Percentiles rank a stretch among this genome's conserved stretches.
phyloP scores from a whole-genome alignment of 2,888 invertebrate species.

The Tetramorium bicarinatum region DNA sequence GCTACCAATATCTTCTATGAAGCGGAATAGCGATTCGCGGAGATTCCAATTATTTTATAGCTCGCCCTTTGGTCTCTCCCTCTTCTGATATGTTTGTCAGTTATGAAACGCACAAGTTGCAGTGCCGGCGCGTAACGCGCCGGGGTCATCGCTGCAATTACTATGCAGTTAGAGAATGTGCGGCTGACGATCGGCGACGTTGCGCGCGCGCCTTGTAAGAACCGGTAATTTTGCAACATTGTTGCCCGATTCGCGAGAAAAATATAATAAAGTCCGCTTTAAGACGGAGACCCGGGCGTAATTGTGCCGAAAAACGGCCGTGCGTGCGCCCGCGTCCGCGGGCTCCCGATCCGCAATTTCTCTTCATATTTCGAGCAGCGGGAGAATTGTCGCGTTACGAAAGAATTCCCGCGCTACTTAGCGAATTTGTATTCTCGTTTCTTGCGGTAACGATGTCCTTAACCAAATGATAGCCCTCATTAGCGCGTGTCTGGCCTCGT shows the following conservation, averaged over 20 bases:
- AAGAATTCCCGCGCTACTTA: slow-evolving; percentile 47
- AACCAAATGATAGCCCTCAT: slow-evolving; percentile 47
- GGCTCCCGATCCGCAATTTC: slow-evolving; percentile 33
- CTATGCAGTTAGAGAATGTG: slow-evolving; percentile 70
- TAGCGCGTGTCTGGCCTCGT: slow-evolving; percentile 41
- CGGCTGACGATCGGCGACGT: slow-evolving; percentile 56
- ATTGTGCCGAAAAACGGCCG: slow-evolving; percentile 49
- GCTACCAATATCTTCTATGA: not conserved
- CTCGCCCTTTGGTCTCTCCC: slow-evolving; percentile 11
- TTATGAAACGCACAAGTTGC: slow-evolving; percentile 62
- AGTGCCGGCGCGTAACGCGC: slow-evolving; percentile 57
- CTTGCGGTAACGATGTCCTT: slow-evolving; percentile 50
- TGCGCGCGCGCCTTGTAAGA: slow-evolving; percentile 53
- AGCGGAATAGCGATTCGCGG: not conserved
- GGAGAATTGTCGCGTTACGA: slow-evolving; percentile 50
- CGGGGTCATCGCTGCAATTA: slow-evolving; percentile 66
- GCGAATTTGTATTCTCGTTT: slow-evolving; percentile 33
- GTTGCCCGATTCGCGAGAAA: slow-evolving; percentile 32
- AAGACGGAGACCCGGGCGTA: slow-evolving; percentile 19
- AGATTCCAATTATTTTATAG: slow-evolving; percentile 43
- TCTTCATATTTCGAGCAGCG: slow-evolving; percentile 26
- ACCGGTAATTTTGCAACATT: slow-evolving; percentile 65
- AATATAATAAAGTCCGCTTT: slow-evolving; percentile 40
- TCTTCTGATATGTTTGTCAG: slow-evolving; percentile 35
- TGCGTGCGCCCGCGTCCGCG: slow-evolving; percentile 16